Conservation (phyloP, 35 echinoderm and acorn worm genomes). For the Strongylocentrotus purpuratus region DNA sequence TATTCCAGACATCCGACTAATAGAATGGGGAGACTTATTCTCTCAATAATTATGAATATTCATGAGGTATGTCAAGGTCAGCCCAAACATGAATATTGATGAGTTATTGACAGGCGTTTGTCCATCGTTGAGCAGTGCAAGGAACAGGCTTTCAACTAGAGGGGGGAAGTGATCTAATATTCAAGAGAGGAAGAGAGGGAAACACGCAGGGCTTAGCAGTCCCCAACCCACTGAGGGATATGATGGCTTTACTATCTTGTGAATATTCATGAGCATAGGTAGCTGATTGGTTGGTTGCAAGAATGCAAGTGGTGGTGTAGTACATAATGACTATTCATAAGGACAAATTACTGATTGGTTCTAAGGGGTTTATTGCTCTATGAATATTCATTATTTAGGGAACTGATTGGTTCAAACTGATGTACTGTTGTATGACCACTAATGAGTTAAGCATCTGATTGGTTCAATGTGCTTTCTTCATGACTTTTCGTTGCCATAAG, state of each 20-base stretch:
- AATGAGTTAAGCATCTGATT: not conserved
- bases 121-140: not conserved
- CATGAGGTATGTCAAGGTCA: too few relatives aligned
- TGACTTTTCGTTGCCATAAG: too few relatives aligned
- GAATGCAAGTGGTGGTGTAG: not conserved
- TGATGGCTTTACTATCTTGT: conserved; percentile 8
- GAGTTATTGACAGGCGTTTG: conserved; percentile 26
- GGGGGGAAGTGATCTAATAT: conserved; percentile 53
- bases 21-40: not conserved
- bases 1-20: not conserved
- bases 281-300: not conserved
- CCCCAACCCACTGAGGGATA: not conserved
- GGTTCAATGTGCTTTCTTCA: not conserved
- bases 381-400: not conserved
- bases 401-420: not conserved
- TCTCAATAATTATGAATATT: not conserved
- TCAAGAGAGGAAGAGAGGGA: conserved; percentile 10
- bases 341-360: not conserved
- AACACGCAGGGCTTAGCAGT: not conserved
- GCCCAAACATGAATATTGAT: not conserved
- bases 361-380: not conserved
- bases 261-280: conserved; percentile 14
- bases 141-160: conserved; percentile 29
- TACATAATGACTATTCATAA: not conserved
- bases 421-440: not conserved